Percentiles rank a stretch among this genome's conserved stretches.
Conservation (phyloP, 2,113 vertebrate species). For the Ictidomys tridecemlineatus region DNA sequence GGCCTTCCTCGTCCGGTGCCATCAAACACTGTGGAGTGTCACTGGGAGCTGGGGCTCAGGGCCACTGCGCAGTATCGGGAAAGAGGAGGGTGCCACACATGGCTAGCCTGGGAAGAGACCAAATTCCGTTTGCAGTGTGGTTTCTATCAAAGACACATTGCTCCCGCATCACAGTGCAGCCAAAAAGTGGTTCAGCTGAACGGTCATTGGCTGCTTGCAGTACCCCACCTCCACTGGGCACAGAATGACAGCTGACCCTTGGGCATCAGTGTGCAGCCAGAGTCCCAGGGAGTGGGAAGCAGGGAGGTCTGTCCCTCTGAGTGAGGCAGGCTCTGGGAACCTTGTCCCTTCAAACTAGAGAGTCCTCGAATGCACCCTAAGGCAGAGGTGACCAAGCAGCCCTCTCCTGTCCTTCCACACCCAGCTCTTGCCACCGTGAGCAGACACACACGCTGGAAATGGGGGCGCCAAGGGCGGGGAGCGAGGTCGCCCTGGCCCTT, state of each 20-base stretch:
- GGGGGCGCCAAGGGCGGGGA: too few relatives aligned
- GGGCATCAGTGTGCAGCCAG: accelerated
- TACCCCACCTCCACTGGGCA: neutral
- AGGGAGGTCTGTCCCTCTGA: neutral
- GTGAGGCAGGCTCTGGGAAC: neutral
- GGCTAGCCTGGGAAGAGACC: neutral
- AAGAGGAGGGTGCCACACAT: neutral
- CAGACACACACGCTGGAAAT: too few relatives aligned
- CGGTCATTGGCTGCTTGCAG: too few relatives aligned
- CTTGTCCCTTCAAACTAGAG: neutral
- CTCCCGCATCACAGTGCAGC: neutral
- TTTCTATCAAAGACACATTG: neutral
- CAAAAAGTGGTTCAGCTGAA: neutral
- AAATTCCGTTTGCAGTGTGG: neutral
- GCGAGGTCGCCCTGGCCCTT: too few relatives aligned
- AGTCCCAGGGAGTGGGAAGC: neutral
- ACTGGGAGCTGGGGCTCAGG: too few relatives aligned
- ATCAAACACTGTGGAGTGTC: neutral
- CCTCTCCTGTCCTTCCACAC: neutral
- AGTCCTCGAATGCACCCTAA: neutral
- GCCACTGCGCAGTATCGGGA: neutral
- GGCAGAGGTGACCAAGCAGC: neutral
- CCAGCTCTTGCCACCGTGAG: neutral
- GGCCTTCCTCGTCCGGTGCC: neutral
- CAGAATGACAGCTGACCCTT: neutral